These are phyloP conservation scores for Crambe crambe DNA, from an alignment of 37 sponge, comb jelly and placozoan species.

Conservation along the genomic window DNA sequence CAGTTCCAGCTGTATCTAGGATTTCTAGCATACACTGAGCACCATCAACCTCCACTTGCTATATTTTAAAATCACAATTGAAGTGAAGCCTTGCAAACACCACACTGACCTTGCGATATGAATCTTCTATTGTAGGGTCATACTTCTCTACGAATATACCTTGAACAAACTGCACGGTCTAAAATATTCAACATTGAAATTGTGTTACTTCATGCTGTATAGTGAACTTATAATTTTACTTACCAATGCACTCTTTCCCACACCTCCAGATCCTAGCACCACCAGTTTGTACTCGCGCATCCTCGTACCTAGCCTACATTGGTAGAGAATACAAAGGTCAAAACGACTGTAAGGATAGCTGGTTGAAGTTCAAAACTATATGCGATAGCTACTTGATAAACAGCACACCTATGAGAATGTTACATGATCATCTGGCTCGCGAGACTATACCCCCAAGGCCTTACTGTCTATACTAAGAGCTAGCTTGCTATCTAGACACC, in stretches of 20 bases:
- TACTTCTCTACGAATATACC: constrained; percentile 99
- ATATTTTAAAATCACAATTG: neutral
- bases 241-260: constrained; percentile 96
- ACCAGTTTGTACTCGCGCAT: constrained; percentile 99
- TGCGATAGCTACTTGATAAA: too few species aligned
- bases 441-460: too few species aligned
- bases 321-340: neutral
- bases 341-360: too few species aligned
- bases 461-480: too few species aligned
- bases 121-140: constrained; percentile 99
- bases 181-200: neutral
- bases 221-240: constrained; percentile 3
- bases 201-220: neutral
- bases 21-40: constrained; percentile 99
- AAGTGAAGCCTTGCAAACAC: neutral
- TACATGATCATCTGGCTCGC: too few species aligned
- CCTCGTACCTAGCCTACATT: neutral
- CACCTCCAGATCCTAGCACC: constrained; percentile 98
- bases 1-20: constrained; percentile 99
- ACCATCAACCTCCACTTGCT: constrained; percentile 99
- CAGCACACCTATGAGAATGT: too few species aligned
- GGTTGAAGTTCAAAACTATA: too few species aligned
- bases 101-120: constrained; percentile 89
- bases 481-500: too few species aligned
- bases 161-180: constrained; percentile 99